These are phyloP conservation scores for Coptodon rendalli DNA, from an alignment of 2,113 vertebrate species.

Conservation along the genomic window DNA sequence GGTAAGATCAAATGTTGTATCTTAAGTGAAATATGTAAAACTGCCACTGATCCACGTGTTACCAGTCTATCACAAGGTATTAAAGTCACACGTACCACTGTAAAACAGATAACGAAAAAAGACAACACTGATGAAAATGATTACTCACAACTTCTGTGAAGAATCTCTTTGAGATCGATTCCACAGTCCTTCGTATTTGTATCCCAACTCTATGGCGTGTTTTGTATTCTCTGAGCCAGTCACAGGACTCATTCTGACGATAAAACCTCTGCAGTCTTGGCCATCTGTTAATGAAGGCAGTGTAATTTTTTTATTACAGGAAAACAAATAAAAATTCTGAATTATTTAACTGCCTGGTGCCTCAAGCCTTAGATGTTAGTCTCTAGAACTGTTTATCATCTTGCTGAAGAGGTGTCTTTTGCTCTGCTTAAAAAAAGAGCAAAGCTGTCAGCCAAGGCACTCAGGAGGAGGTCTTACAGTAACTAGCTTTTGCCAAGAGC, in stretches of 20 bases:
- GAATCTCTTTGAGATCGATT: conserved; percentile 92
- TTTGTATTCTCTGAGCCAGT: conserved; percentile 91
- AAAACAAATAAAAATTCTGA: background rate
- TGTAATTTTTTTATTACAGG: background rate
- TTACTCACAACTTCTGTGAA: conserved; percentile 91
- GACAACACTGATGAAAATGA: accelerated
- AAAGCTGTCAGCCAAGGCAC: background rate
- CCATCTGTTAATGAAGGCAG: conserved; percentile 76
- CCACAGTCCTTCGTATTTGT: conserved; percentile 85
- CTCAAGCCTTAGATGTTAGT: background rate
- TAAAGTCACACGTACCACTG: background rate
- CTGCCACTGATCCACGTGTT: background rate
- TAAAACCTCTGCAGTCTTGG: conserved; percentile 91
- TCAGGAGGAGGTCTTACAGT: background rate
- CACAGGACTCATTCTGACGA: conserved; percentile 81
- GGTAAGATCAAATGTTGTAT: background rate
- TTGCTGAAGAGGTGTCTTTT: background rate
- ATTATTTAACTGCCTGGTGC: background rate
- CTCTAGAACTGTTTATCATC: background rate
- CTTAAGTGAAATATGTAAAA: background rate
- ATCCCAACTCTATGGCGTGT: conserved; percentile 85
- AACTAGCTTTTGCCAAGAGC: background rate
- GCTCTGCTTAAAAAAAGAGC: background rate
- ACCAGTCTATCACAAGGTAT: background rate
- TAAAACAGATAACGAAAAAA: accelerated